These are phyloP conservation scores for Drosophila rufa DNA, from an alignment of 1,140 invertebrate genomes.

Conservation along the genomic window DNA sequence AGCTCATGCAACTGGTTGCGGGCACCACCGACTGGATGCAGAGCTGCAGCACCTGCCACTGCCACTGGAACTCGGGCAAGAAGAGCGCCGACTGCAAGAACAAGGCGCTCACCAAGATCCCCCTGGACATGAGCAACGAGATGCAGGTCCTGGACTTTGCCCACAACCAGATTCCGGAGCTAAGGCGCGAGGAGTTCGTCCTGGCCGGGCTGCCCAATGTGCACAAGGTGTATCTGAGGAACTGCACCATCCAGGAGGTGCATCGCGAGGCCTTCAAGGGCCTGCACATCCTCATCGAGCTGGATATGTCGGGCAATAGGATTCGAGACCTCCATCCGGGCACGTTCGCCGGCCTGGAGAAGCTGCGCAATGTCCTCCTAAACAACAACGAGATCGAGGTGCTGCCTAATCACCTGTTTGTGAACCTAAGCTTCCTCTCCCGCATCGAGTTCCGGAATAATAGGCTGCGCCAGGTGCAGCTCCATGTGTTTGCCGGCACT, in stretches of 20 bases:
- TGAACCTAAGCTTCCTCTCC: constrained; percentile 90
- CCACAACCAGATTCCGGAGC: constrained; percentile 89
- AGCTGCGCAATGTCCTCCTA: constrained; percentile 89
- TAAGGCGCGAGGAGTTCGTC: constrained; percentile 90
- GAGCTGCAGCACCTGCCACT: constrained; percentile 88
- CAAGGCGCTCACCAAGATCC: constrained; percentile 89
- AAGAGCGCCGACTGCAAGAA: constrained; percentile 92
- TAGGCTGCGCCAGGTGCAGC: constrained; percentile 88
- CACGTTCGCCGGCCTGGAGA: constrained; percentile 89
- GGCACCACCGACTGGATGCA: constrained; percentile 86
- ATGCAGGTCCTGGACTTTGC: constrained; percentile 92
- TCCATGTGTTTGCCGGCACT: constrained; percentile 90
- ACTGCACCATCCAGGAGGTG: constrained; percentile 90
- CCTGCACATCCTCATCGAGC: constrained; percentile 92
- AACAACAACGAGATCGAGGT: constrained; percentile 90
- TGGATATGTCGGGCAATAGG: constrained; percentile 93
- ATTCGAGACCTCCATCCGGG: constrained; percentile 89
- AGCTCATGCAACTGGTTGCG: neutral
- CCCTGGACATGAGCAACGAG: constrained; percentile 89
- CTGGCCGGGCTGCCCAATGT: constrained; percentile 90
- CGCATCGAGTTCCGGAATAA: constrained; percentile 92
- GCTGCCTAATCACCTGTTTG: constrained; percentile 91
- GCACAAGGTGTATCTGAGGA: constrained; percentile 91
- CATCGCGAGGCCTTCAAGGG: constrained; percentile 90
- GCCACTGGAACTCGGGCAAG: constrained; percentile 92